phyloP scores from a whole-genome alignment of 2,797 vertebrate genomes.

The Mormyrus hasselquistii region DNA sequence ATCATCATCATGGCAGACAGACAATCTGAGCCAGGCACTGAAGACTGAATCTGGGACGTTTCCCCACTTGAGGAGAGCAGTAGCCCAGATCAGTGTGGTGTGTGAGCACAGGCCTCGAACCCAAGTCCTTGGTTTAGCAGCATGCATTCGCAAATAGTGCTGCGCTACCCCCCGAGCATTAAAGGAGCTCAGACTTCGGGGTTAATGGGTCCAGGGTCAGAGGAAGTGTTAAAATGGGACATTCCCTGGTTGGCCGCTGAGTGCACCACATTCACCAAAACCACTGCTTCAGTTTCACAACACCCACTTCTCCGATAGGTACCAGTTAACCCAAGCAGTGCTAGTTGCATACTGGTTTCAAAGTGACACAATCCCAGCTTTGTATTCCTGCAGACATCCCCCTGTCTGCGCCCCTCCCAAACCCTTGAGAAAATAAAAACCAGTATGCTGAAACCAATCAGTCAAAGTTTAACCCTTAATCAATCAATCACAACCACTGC shows the following conservation, averaged over 20 bases:
- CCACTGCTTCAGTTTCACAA: not conserved
- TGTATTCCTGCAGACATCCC: not conserved
- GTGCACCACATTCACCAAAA: not conserved
- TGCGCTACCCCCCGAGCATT: not conserved
- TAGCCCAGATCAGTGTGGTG: not conserved
- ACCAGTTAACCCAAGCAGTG: not conserved
- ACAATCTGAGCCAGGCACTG: not conserved
- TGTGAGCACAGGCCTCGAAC: not conserved
- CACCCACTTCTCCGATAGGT: not conserved
- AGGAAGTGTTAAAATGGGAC: not conserved
- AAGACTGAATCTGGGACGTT: not conserved
- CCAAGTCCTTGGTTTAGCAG: not conserved
- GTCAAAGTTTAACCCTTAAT: not conserved
- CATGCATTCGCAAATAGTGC: not conserved
- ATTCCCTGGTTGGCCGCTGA: not conserved
- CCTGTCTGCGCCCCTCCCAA: not conserved
- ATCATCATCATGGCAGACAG: too few relatives aligned
- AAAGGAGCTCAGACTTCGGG: not conserved
- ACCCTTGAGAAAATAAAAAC: not conserved
- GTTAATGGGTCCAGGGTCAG: not conserved
- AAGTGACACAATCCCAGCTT: not conserved
- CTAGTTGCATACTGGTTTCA: not conserved
- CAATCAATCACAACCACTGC: not conserved
- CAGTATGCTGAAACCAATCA: not conserved
- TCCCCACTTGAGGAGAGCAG: not conserved